A percentile compares a stretch with the other conserved stretches of the same genome.
Evolutionary conservation across 2,888 invertebrate genomes (phyloP).

Genomic region (Nephrotoma guestfalica): DNA sequence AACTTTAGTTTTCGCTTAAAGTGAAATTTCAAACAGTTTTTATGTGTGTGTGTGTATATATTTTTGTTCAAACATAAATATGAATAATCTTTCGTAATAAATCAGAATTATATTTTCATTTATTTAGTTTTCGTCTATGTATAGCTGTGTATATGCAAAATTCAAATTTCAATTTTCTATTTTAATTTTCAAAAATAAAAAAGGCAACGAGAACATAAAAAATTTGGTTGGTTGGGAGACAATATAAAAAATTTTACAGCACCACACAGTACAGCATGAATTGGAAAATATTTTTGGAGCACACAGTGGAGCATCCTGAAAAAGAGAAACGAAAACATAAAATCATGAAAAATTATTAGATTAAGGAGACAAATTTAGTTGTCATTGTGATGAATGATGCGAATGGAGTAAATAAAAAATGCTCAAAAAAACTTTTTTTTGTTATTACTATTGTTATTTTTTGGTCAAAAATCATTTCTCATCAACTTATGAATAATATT

Average conservation of each 20-base stretch:
- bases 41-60: neutral
- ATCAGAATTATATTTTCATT: neutral
- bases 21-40: neutral
- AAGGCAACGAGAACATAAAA: neutral
- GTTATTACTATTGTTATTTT: neutral
- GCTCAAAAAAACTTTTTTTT: neutral
- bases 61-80: neutral
- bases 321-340: neutral
- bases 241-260: neutral
- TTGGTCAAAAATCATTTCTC: neutral
- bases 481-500: neutral
- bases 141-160: neutral
- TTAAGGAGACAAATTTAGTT: neutral
- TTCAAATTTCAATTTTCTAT: neutral
- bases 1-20: neutral
- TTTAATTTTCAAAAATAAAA: neutral
- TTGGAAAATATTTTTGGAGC: neutral
- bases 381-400: neutral
- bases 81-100: neutral
- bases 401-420: neutral
- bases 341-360: neutral
- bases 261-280: neutral
- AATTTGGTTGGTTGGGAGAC: neutral
- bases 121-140: neutral
- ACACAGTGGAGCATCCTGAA: neutral